Percentiles rank a stretch among this genome's conserved stretches.
Evolutionary conservation across 2,113 vertebrate species (phyloP).

Genomic region (Gopherus evgoodei): DNA sequence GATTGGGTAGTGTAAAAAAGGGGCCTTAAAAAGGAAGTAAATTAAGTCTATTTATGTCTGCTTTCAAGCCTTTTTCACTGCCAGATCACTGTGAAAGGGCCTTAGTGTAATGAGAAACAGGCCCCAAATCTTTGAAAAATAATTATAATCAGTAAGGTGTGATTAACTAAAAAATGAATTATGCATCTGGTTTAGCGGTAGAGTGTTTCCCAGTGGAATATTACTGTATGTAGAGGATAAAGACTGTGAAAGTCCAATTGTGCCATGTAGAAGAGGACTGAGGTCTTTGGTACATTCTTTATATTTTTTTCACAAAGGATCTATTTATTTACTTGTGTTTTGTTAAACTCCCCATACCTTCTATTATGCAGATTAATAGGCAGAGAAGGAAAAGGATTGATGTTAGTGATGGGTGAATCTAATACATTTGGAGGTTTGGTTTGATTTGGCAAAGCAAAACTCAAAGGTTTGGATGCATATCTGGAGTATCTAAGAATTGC

Average conservation of each 20-base stretch:
- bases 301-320: not conserved
- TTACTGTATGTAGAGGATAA: not conserved
- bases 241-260: not conserved
- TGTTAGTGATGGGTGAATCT: not conserved
- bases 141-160: not conserved
- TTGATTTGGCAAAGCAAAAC: not conserved
- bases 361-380: not conserved
- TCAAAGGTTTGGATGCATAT: not conserved
- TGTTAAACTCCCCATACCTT: not conserved
- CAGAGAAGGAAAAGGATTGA: not conserved
- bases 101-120: not conserved
- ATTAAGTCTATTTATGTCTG: not conserved
- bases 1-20: not conserved
- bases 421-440: not conserved
- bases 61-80: not conserved
- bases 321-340: not conserved
- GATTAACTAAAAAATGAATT: not conserved
- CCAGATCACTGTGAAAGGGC: not conserved
- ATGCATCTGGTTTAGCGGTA: rapidly evolving
- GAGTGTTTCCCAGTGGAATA: not conserved
- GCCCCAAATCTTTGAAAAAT: rapidly evolving
- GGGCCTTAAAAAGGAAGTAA: not conserved
- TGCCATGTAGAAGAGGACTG: not conserved
- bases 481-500: not conserved
- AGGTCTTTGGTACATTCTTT: not conserved